A percentile compares a stretch with the other conserved stretches of the same genome.
Evolutionary conservation across 2,797 vertebrate genomes (phyloP).

Genomic region (Molossus molossus): DNA sequence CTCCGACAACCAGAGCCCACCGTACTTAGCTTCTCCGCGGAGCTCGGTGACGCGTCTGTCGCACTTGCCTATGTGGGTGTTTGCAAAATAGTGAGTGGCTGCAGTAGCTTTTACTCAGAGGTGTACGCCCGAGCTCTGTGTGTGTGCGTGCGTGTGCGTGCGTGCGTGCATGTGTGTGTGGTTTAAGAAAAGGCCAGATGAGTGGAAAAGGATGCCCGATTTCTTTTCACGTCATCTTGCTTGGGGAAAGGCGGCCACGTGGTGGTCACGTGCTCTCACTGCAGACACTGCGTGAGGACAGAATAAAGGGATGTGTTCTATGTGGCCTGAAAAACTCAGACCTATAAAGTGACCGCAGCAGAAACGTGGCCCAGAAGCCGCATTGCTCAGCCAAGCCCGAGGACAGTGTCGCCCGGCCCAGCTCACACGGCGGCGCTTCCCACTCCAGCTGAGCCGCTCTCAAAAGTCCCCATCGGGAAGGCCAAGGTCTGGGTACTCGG

Average conservation of each 20-base stretch:
- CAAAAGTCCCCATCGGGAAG: background rate
- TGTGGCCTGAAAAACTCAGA: background rate
- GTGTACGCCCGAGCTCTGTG: background rate
- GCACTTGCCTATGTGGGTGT: background rate
- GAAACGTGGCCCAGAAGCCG: background rate
- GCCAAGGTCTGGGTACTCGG: background rate
- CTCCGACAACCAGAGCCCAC: background rate
- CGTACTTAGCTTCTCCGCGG: background rate
- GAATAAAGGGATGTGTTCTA: background rate
- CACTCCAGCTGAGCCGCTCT: background rate
- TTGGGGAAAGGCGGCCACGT: background rate
- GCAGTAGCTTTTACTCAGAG: background rate
- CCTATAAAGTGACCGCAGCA: background rate
- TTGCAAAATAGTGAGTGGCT: constrained; percentile 3
- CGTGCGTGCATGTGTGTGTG: no score
- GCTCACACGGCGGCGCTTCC: background rate
- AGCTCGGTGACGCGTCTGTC: background rate
- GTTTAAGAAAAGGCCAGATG: background rate
- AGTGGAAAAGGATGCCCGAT: background rate
- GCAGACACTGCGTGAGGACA: background rate
- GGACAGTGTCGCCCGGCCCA: no score
- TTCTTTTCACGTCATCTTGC: background rate
- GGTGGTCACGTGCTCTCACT: background rate
- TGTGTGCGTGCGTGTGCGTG: no score
- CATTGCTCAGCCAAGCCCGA: background rate